Evolutionary conservation across 1,140 invertebrate species (phyloP).

Genomic region (Penaeus indicus): DNA sequence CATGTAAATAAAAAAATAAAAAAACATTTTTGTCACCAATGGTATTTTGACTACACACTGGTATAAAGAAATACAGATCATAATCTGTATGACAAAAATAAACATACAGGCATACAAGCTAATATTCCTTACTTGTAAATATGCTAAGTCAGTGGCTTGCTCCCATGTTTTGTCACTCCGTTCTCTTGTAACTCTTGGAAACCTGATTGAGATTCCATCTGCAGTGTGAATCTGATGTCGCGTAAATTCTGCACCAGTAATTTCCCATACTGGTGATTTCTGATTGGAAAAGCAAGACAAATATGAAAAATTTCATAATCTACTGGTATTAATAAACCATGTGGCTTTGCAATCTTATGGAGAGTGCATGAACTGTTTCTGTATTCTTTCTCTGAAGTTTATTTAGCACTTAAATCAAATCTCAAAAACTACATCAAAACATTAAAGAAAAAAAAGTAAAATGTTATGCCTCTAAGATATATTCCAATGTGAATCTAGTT

Average conservation of each 20-base stretch:
- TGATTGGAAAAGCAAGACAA: background rate
- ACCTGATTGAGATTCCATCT: slow-evolving; percentile 91
- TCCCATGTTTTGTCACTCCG: slow-evolving; percentile 88
- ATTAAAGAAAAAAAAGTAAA: too few relatives aligned
- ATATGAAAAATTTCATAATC: background rate
- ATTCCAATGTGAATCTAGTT: too few relatives aligned
- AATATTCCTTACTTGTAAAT: slow-evolving; percentile 48
- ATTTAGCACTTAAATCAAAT: background rate
- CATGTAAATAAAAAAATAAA: too few relatives aligned
- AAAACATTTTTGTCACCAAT: too few relatives aligned
- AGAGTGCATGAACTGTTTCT: too few relatives aligned
- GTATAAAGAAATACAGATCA: background rate
- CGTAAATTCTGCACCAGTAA: slow-evolving; percentile 92
- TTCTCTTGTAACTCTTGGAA: slow-evolving; percentile 88
- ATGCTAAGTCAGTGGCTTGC: slow-evolving; percentile 77
- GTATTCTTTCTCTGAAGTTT: background rate
- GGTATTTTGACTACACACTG: too few relatives aligned
- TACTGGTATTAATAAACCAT: too few relatives aligned
- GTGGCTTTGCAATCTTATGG: too few relatives aligned
- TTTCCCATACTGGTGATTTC: slow-evolving; percentile 90
- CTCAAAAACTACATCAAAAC: background rate
- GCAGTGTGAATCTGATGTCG: slow-evolving; percentile 90
- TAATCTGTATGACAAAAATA: background rate
- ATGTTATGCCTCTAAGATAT: too few relatives aligned
- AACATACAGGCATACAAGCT: background rate